Base-by-base conservation (phyloP, 2,113 vertebrate genomes). In the Mobula hypostoma region DNA sequence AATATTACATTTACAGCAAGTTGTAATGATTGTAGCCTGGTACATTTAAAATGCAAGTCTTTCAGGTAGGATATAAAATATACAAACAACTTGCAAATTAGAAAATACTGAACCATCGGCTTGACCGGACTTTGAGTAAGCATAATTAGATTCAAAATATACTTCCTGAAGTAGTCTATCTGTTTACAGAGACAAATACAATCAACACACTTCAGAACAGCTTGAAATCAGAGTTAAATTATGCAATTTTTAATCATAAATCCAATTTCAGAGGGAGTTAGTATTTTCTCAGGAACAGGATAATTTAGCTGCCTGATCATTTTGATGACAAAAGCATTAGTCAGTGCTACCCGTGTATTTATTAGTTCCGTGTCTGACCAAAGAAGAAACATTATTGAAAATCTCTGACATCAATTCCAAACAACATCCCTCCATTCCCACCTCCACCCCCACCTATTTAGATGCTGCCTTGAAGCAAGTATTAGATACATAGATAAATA, bases 221-320 rank as follows among this genome's bases (percentile, higher is more conserved):
- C 85, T 90, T 90, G n/a, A n/a, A 85, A 66, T 66, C 29, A 90
- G 29, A 66, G n/a, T 19, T 19, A 68, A 90, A 87, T 87, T 63
- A 61, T 87, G 61, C 9, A 61, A 87, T 8, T 90, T 74, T 87
- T 32, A 32, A 15, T 17, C 85, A 7, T 66, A 63, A n/a, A 15
- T 90, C 29, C 29, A 90, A 90, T 66, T 66, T 24, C 12, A 1
- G 11, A 63, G 27, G 29, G 27, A 61, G 61, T 88, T 88, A 63
- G 27, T 56, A 88, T 63, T n/a, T 11, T 63, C 11, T 66, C 61
- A 90, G 61, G 12, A n/a, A n/a, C 58, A 63, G 11, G 27, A 87
- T 87, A 61, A 21, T 87, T 24, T 5, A 14, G 4, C 27, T 90
- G n/a, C 61, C n/a, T 90, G 85, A 66, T 68, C 29, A 90, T 68